Evolutionary conservation across 2,113 vertebrate genomes (phyloP).

Genomic region (Leptobrachium leishanense): DNA sequence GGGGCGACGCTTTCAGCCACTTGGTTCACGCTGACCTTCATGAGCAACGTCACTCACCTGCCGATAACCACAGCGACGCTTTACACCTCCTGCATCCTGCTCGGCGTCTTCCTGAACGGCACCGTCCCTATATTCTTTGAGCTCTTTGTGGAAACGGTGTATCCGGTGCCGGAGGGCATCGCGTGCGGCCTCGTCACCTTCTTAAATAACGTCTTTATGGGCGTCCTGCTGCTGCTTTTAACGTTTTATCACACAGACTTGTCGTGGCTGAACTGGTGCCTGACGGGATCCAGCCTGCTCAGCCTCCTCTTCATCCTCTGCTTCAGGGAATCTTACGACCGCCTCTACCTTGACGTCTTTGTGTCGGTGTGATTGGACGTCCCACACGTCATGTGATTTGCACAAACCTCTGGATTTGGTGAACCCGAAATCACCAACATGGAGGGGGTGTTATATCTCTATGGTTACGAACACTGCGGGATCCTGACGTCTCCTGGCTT

Average conservation of each 20-base stretch:
- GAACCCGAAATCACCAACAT: too few relatives aligned
- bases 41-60: conserved; percentile 85
- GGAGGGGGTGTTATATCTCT: too few relatives aligned
- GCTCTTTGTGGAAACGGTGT: conserved; percentile 95
- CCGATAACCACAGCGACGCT: conserved; percentile 90
- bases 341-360: conserved; percentile 95
- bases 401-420: conserved; percentile 51
- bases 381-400: conserved; percentile 32
- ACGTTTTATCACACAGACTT: conserved; percentile 91
- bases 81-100: conserved; percentile 92
- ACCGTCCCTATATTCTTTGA: conserved; percentile 96
- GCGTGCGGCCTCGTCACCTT: conserved; percentile 96
- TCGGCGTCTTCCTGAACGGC: conserved; percentile 95
- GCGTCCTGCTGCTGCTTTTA: conserved; percentile 90
- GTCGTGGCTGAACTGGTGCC: conserved; percentile 98
- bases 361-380: conserved; percentile 78
- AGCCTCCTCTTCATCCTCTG: conserved; percentile 91
- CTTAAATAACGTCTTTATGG: conserved; percentile 90
- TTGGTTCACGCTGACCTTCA: conserved; percentile 95
- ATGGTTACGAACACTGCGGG: too few relatives aligned
- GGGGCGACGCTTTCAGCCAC: conserved; percentile 89
- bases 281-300: conserved; percentile 91
- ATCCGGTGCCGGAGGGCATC: conserved; percentile 97
- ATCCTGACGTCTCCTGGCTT: too few relatives aligned
- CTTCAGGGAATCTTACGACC: conserved; percentile 96